Conservation (phyloP, 2,113 vertebrate genomes). For the Oryzias celebensis region DNA sequence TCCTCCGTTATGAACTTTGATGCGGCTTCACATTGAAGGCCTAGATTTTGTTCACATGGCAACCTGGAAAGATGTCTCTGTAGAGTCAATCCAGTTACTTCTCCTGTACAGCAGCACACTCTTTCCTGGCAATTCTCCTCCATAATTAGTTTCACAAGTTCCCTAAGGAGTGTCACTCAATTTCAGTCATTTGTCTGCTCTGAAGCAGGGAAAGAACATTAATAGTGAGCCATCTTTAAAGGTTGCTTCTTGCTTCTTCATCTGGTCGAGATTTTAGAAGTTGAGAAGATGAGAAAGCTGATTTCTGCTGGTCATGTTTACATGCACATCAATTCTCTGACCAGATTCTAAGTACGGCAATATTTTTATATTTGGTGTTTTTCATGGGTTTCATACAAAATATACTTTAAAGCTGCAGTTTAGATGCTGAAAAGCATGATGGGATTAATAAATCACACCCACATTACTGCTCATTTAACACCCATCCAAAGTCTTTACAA, state of each 20-base stretch:
- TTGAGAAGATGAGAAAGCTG: conserved; percentile 16
- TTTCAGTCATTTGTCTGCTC: conserved; percentile 45
- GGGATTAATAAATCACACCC: too few relatives aligned
- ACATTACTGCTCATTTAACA: too few relatives aligned
- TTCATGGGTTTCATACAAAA: background rate
- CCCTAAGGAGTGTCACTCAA: conserved; percentile 66
- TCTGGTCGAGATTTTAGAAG: conserved; percentile 5
- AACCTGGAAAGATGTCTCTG: conserved; percentile 21
- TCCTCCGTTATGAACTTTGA: conserved; percentile 9
- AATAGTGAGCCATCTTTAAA: conserved; percentile 15
- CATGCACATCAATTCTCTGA: background rate
- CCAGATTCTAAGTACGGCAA: background rate
- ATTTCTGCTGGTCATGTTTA: conserved; percentile 29
- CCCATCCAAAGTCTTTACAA: too few relatives aligned
- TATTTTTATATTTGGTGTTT: background rate
- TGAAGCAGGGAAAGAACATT: conserved; percentile 14
- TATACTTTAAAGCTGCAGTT: background rate
- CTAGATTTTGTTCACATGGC: conserved; percentile 33
- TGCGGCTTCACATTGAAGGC: conserved; percentile 31
- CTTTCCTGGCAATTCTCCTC: conserved; percentile 20
- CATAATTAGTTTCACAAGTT: conserved; percentile 51
- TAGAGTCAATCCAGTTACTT: conserved; percentile 54
- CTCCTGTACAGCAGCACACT: conserved; percentile 8
- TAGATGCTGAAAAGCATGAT: background rate
- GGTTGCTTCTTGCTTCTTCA: conserved; percentile 8